Evolutionary conservation across 2,888 invertebrate genomes (phyloP).

Genomic region (Sympetrum striolatum): DNA sequence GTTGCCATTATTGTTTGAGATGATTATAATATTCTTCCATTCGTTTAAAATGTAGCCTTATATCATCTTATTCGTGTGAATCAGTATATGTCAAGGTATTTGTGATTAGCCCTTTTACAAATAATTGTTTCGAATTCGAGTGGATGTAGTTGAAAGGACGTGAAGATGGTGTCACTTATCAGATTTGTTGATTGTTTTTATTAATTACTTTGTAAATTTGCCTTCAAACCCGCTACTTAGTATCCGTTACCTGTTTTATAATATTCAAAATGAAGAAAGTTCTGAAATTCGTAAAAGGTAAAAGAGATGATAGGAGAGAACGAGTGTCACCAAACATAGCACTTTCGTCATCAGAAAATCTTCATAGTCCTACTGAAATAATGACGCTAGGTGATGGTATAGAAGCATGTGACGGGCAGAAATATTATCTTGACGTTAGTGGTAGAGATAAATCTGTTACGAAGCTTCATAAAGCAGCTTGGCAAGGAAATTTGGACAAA

Average conservation of each 20-base stretch:
- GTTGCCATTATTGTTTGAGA: not conserved
- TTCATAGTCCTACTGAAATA: constrained; percentile 44
- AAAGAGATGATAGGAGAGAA: constrained; percentile 53
- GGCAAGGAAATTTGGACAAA: constrained; percentile 55
- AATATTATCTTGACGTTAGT: constrained; percentile 53
- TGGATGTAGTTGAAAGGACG: not conserved
- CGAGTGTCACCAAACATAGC: constrained; percentile 48
- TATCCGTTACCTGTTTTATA: not conserved
- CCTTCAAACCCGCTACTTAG: not conserved
- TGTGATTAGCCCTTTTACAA: not conserved
- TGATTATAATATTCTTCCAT: not conserved
- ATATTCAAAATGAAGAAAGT: constrained; percentile 54
- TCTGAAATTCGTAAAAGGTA: constrained; percentile 55
- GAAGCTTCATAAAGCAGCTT: constrained; percentile 54
- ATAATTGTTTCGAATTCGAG: not conserved
- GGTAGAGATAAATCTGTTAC: constrained; percentile 54
- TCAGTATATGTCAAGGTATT: not conserved
- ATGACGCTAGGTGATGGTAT: constrained; percentile 43
- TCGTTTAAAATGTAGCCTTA: not conserved
- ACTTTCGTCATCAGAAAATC: constrained; percentile 44
- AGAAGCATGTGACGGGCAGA: constrained; percentile 46
- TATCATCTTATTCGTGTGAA: not conserved
- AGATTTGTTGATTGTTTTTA: not conserved
- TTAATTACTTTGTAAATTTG: not conserved
- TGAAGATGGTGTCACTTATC: not conserved